Percentiles rank a stretch among this genome's conserved stretches.
Evolutionary conservation across 2,888 invertebrate genomes (phyloP).

Genomic region (Caenorhabditis becei): DNA sequence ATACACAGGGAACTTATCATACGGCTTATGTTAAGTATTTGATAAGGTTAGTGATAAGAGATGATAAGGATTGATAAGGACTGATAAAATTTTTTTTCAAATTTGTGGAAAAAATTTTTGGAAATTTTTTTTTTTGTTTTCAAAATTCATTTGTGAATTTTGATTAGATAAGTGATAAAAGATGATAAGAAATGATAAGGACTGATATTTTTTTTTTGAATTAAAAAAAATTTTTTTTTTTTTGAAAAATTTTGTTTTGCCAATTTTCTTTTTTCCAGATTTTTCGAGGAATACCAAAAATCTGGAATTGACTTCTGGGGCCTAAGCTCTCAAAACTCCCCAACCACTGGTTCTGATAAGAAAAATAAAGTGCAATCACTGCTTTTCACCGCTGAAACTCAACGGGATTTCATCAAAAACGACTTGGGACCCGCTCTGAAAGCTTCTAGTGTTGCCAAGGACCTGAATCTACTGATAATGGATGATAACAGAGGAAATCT

Average conservation of each 20-base stretch:
- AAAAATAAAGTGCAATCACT: constrained; percentile 86
- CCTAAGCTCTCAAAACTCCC: constrained; percentile 92
- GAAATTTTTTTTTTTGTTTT: no score
- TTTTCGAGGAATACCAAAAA: constrained; percentile 88
- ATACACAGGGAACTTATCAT: constrained; percentile 45
- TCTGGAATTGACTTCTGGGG: constrained; percentile 87
- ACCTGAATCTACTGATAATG: constrained; percentile 87
- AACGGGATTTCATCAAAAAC: constrained; percentile 86
- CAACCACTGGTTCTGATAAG: constrained; percentile 83
- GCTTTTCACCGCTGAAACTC: constrained; percentile 84
- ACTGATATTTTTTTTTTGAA: no score
- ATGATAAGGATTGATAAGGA: background rate
- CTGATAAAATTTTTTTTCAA: constrained; percentile 7
- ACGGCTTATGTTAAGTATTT: constrained; percentile 45
- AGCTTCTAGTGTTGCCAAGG: constrained; percentile 84
- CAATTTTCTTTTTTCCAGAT: constrained; percentile 83
- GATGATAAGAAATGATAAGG: no score
- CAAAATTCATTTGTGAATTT: no score
- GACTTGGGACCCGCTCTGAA: constrained; percentile 88
- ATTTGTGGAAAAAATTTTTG: background rate
- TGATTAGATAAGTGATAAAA: no score
- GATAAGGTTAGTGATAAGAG: background rate
- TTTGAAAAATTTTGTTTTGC: background rate
- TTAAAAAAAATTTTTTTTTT: background rate
- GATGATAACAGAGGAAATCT: constrained; percentile 85